Percentiles rank a stretch among this genome's conserved stretches.
Conservation (phyloP, 2,113 vertebrate genomes). For the Callospermophilus lateralis region DNA sequence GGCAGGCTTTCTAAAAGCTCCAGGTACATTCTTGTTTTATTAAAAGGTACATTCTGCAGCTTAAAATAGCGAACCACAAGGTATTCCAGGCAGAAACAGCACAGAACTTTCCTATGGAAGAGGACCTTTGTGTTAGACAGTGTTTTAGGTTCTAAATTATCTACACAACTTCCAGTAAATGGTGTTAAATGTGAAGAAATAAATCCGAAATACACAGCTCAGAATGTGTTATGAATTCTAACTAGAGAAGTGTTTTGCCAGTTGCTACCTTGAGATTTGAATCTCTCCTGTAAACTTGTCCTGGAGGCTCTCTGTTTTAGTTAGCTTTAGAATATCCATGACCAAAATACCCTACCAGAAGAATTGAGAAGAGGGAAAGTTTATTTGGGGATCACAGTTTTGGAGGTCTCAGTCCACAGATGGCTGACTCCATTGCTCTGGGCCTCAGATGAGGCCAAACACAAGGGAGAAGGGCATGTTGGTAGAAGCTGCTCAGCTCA, state of each 20-base stretch:
- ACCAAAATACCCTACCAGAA: too few species aligned
- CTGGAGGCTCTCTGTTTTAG: not conserved
- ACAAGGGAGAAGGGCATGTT: too few species aligned
- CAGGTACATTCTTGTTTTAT: slow-evolving; percentile 48
- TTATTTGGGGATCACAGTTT: too few species aligned
- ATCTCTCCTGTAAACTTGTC: not conserved
- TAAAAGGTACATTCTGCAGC: slow-evolving; percentile 10
- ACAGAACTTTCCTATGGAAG: not conserved
- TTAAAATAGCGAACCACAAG: slow-evolving; percentile 56
- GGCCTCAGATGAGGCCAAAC: too few species aligned
- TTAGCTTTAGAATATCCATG: too few species aligned
- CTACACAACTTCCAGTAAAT: not conserved
- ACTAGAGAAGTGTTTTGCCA: not conserved
- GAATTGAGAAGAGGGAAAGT: too few species aligned
- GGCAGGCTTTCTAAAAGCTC: slow-evolving; percentile 41
- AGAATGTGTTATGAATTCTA: not conserved
- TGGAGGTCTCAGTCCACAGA: too few species aligned
- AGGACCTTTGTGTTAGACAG: not conserved
- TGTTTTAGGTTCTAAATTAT: not conserved
- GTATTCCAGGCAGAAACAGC: slow-evolving; percentile 29
- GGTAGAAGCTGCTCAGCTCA: too few species aligned
- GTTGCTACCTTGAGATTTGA: not conserved
- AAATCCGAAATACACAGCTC: not conserved
- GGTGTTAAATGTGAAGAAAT: not conserved
- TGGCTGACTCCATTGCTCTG: too few species aligned